Conservation (phyloP, 1,140 invertebrate species). For the Cataglyphis hispanica region DNA sequence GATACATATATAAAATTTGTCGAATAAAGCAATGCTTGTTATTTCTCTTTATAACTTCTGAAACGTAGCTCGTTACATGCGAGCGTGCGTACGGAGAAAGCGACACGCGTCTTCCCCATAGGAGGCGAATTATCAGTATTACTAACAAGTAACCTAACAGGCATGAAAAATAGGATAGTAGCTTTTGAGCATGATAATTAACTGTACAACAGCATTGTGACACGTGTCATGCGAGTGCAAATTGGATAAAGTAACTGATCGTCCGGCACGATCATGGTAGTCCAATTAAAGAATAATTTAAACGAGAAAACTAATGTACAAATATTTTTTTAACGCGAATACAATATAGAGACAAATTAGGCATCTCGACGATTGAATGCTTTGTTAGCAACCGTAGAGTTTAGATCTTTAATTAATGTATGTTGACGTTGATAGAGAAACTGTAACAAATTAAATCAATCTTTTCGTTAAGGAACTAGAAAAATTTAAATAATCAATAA, state of each 20-base stretch:
- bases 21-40: constrained; percentile 20
- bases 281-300: constrained; percentile 58
- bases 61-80: constrained; percentile 76
- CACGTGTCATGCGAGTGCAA: constrained; percentile 35
- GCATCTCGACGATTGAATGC: neutral
- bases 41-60: too few relatives aligned
- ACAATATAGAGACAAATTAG: neutral
- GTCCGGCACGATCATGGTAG: constrained; percentile 17
- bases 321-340: constrained; percentile 2
- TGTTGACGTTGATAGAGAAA: neutral
- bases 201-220: constrained; percentile 33
- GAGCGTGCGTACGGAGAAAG: constrained; percentile 56
- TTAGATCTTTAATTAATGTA: neutral
- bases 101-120: constrained; percentile 79
- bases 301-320: neutral
- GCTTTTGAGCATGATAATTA: constrained; percentile 68
- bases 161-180: constrained; percentile 73
- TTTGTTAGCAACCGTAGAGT: neutral
- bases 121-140: constrained; percentile 78
- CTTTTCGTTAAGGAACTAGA: neutral
- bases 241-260: constrained; percentile 67
- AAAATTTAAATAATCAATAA: too few relatives aligned
- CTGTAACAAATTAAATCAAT: neutral
- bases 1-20: neutral
- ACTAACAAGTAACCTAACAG: constrained; percentile 83